A percentile compares a stretch with the other conserved stretches of the same genome.
Conservation (phyloP, 37 sponge, comb jelly and placozoan species). For the Chondrosia reniformis region DNA sequence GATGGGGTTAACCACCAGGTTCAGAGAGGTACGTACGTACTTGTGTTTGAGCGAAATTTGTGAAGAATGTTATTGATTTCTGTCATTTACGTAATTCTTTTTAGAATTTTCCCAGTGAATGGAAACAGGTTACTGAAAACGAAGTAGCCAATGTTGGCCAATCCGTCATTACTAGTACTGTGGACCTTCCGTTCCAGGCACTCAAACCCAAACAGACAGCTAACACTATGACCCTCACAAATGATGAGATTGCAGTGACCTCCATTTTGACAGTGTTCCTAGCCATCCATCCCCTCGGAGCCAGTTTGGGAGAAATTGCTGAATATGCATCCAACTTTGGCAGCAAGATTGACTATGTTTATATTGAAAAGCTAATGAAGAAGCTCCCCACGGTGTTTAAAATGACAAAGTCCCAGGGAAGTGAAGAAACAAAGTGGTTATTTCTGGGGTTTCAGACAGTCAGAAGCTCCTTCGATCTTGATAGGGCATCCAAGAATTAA, state of each 20-base stretch:
- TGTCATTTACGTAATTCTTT: neutral
- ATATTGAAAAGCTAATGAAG: slow-evolving; percentile 58
- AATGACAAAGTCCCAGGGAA: slow-evolving; percentile 23
- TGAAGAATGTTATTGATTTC: too few relatives aligned
- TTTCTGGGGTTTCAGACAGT: slow-evolving; percentile 79
- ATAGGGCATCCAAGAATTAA: neutral
- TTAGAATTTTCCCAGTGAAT: slow-evolving; percentile 60
- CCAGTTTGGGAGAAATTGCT: slow-evolving; percentile 58
- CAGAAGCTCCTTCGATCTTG: neutral
- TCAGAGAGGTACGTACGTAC: neutral
- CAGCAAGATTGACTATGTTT: slow-evolving; percentile 45
- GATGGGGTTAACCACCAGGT: neutral
- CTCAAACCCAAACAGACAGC: neutral
- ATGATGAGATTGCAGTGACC: slow-evolving; percentile 63
- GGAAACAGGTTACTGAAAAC: slow-evolving; percentile 45
- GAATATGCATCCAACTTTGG: slow-evolving; percentile 60
- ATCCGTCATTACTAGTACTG: neutral
- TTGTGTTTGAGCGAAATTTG: too few relatives aligned
- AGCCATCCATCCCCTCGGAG: slow-evolving; percentile 80
- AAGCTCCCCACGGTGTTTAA: slow-evolving; percentile 69
- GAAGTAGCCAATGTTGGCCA: neutral
- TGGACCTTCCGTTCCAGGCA: too few relatives aligned
- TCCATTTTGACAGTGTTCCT: slow-evolving; percentile 65
- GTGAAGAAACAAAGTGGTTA: slow-evolving; percentile 61
- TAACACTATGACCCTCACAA: slow-evolving; percentile 29